These are phyloP conservation scores for Coregonus ussuriensis DNA, from an alignment of 2,797 vertebrate genomes.

Conservation along the genomic window DNA sequence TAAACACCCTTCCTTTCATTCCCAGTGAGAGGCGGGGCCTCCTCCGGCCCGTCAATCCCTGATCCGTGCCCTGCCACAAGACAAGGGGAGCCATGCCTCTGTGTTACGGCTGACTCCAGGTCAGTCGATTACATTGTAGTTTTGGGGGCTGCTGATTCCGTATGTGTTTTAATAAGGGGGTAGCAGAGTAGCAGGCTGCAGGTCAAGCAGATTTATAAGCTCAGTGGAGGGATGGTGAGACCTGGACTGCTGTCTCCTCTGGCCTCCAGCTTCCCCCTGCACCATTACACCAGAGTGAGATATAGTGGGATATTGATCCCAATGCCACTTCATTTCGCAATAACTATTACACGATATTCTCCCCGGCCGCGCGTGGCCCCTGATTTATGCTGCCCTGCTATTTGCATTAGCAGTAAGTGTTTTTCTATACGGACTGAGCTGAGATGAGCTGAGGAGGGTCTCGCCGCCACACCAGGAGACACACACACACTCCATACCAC, in stretches of 20 bases:
- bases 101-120: conserved; percentile 54
- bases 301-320: conserved; percentile 98
- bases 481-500: conserved; percentile 2
- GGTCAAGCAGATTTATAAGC: conserved; percentile 94
- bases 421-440: conserved; percentile 76
- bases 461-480: conserved; percentile 25
- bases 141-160: conserved; percentile 82
- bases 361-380: conserved; percentile 66
- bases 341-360: conserved; percentile 93
- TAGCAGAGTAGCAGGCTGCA: conserved; percentile 61
- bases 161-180: conserved; percentile 84
- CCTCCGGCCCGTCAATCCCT: conserved; percentile 55
- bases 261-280: conserved; percentile 91
- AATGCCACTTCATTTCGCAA: conserved; percentile 96
- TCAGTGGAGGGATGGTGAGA: conserved; percentile 90
- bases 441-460: conserved; percentile 51
- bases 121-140: conserved; percentile 72
- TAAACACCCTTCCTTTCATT: background rate
- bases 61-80: conserved; percentile 64
- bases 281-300: conserved; percentile 96
- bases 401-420: conserved; percentile 84
- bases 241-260: conserved; percentile 90
- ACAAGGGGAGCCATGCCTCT: conserved; percentile 61
- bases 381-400: conserved; percentile 83
- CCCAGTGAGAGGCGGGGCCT: conserved; percentile 12